Evolutionary conservation across 2,797 vertebrate species (phyloP), one percentile per base, ranked within the genome.

Genomic region (Molossus molossus): DNA sequence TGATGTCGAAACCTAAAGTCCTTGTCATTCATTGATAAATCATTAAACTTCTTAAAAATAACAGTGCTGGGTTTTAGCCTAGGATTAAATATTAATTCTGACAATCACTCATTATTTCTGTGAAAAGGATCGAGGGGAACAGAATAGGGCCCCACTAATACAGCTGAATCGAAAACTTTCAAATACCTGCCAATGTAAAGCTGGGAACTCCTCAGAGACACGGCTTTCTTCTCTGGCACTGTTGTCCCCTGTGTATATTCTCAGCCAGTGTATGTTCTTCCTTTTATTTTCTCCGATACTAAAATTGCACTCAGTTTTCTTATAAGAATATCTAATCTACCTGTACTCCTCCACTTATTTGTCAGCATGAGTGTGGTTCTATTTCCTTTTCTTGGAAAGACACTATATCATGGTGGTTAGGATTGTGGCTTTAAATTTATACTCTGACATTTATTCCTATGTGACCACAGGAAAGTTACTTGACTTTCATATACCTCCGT

Each of bases 341-440:
- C 50, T 15, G 27, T 92, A 29, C 23, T 25, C 27, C 48, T 75
- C 14, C 50, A n/a, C 33, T 75, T 65, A 45, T 50, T 75, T 75
- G 87, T 91, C 29, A 88, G 40, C 65, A 79, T 75, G 18, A 45
- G 77, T 69, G 62, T 33, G 60, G 33, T 5, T 64, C 62, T 86
- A 50, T 64, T 80, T 76, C 15, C 18, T 27, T 91, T 91, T 91
- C 25, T 70, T 73, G 14, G 50, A 80, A 15, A 90, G 25, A 90
- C 3, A 77, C 17, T 37, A 2, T 29, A 10, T 5, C 18, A 62
- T 85, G 20, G 6, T 89, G 13, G 53, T 29, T 77, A 83, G 57
- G 25, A 73, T 12, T 85, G 27, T 45, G 8, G 6, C 3, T 60
- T 90, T 90, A 87, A 80, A 84, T 62, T 72, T 55, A 82, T 87